Base-by-base conservation (phyloP, 1,140 invertebrate genomes). In the Pseudoatta argentina region DNA sequence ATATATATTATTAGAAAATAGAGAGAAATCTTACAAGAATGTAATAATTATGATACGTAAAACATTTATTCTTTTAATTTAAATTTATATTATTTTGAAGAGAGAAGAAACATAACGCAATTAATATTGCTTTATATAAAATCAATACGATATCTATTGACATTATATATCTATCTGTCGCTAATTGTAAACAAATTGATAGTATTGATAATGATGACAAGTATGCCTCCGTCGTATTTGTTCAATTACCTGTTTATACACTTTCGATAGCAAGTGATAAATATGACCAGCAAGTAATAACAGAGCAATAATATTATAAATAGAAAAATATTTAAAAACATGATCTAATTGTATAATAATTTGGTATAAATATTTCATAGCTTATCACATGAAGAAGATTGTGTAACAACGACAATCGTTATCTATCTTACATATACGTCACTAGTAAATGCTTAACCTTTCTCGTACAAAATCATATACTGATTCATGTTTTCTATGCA, bases 291-390 rank as follows among this genome's bases (percentile, higher is more conserved):
- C 77, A 53, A 71, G 39, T n/a, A 63, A 63, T 24, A 69, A 55
- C 14, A 34, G 14, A 66, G 21, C 3, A 44, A 30, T 16, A 7
- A 66, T 75, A 75, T 18, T 81, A 6, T 24, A 27, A 71, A 69
- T 16, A 27, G 14, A 21, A 71, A 51, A 71, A 55, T 57, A 71
- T 81, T 71, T 81, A 57, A 34, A 14, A 81, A 71, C 24, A 12
- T 24, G 30, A 71, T 81, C 12, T 55, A 55, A 69, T 12, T 27
- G 8, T 44, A 14, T 18, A 63, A 44, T 24, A 63, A 64, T 3
- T 1, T 64, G 30, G 3, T 51, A 7, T 21, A 16, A 24, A 24
- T n/a, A 12, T 79, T 14, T 24, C 21, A 30, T 14, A 34, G 7
- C 30, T n/a, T 24, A 2, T 69, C 30, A 18, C 5, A 53, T 5